Conservation (phyloP, 1,140 invertebrate genomes). For the Eurosta solidaginis region DNA sequence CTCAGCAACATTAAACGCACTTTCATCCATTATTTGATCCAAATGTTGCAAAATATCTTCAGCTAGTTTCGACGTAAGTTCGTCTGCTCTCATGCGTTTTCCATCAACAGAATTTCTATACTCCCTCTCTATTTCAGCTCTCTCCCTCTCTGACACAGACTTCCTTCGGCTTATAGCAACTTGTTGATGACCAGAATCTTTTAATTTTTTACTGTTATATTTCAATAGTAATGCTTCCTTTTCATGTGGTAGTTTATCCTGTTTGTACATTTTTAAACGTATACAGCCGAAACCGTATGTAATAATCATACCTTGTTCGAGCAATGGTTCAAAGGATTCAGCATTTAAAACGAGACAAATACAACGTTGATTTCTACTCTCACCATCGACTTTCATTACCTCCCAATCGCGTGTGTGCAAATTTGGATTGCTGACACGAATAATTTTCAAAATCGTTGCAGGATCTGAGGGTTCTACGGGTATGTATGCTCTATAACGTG, state of each 20-base stretch:
- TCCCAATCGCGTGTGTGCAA: background rate
- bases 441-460: background rate
- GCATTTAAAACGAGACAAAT: background rate
- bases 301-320: background rate
- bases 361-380: background rate
- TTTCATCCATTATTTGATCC: background rate
- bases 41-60: background rate
- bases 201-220: background rate
- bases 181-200: background rate
- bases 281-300: background rate
- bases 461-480: background rate
- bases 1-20: no score
- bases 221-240: background rate
- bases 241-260: slow-evolving; percentile 21
- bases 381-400: background rate
- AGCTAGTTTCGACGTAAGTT: background rate
- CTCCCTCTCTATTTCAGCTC: no score
- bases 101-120: background rate
- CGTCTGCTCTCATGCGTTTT: background rate
- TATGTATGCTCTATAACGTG: background rate
- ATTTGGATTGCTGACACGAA: background rate
- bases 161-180: background rate
- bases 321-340: background rate
- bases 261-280: background rate
- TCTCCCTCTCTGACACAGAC: no score